phyloP scores from a whole-genome alignment of 2,113 vertebrate genomes.

The Cariama cristata region DNA sequence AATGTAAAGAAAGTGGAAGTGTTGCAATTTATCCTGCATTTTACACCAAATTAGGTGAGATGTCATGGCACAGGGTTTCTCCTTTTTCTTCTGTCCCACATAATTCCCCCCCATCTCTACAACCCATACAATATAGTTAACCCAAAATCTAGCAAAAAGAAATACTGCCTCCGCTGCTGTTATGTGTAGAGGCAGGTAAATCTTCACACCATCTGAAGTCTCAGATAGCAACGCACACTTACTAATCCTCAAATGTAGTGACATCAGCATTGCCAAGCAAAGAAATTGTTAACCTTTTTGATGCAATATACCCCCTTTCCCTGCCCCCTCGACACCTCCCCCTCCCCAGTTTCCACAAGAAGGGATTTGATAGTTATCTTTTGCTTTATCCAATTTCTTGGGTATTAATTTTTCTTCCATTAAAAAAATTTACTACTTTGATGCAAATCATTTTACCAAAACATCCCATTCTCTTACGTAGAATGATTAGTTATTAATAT shows the following conservation, averaged over 20 bases:
- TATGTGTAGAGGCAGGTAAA: background rate
- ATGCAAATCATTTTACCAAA: background rate
- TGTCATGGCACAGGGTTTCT: constrained; percentile 13
- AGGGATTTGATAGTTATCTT: background rate
- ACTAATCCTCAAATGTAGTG: background rate
- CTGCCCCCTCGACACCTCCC: background rate
- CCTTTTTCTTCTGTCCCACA: background rate
- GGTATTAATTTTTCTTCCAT: background rate
- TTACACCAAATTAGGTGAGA: background rate
- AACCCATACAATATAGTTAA: background rate
- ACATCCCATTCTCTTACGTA: background rate
- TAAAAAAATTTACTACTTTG: background rate
- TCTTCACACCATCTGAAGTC: background rate
- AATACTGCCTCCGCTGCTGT: background rate
- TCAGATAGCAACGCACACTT: background rate
- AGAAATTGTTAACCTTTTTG: background rate
- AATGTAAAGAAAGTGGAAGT: constrained; percentile 5
- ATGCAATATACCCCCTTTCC: background rate
- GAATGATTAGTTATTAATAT: background rate
- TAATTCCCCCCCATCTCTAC: background rate
- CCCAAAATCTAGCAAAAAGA: background rate
- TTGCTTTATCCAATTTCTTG: background rate
- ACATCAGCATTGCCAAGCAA: background rate
- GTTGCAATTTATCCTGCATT: background rate
- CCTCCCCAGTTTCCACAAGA: background rate